phyloP scores from a whole-genome alignment of 2,888 invertebrate genomes.

The Nasonovia ribisnigri region DNA sequence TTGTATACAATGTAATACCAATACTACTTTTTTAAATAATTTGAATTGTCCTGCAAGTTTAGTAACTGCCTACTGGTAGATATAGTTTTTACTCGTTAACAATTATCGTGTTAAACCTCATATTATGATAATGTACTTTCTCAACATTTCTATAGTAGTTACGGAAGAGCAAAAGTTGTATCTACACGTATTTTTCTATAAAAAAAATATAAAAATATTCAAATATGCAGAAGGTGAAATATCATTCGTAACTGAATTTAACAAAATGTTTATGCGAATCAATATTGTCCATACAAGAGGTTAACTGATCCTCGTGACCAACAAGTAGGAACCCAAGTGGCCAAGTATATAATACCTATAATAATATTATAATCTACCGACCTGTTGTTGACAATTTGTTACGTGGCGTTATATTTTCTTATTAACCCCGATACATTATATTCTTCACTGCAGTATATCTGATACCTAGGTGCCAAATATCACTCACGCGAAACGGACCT shows the following conservation, averaged over 20 bases:
- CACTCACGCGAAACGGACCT: constrained; percentile 27
- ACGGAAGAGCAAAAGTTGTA: no score
- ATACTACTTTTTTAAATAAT: neutral
- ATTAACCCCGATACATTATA: constrained; percentile 14
- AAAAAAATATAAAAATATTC: neutral
- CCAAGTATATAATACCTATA: neutral
- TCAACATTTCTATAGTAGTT: no score
- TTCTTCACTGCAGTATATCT: neutral
- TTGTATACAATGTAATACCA: neutral
- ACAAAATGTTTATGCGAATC: neutral
- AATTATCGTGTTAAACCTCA: no score
- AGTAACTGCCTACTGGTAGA: neutral
- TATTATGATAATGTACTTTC: no score
- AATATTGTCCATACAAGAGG: neutral
- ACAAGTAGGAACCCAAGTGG: neutral
- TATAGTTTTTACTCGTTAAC: neutral
- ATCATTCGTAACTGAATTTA: neutral
- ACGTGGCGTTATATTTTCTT: constrained; percentile 13
- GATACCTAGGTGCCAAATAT: neutral
- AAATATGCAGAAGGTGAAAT: neutral
- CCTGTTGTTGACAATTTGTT: neutral
- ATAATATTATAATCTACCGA: neutral
- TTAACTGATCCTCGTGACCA: neutral
- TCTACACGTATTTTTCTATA: neutral
- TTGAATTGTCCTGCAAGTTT: neutral